Evolutionary conservation across 2,888 invertebrate species (phyloP), one percentile per base, ranked within the genome.

Genomic region (Stenchaetothrips biformis): DNA sequence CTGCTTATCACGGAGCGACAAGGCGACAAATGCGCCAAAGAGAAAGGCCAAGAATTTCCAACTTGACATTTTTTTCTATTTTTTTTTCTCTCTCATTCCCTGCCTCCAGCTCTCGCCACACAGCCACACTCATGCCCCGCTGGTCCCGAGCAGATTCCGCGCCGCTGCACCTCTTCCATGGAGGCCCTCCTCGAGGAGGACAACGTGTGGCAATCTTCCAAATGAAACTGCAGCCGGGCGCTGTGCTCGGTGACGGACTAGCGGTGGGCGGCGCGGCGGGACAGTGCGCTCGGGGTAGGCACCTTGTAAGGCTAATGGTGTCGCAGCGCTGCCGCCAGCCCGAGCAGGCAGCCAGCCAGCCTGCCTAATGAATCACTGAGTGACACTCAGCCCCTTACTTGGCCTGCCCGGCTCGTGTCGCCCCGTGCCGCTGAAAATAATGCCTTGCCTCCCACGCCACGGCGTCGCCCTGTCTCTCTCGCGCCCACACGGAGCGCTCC

Each of bases 301-400:
- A 21, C 67, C 67, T 67, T 67, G 67, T 67, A 67, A 67, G 67
- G 67, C 67, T 67, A 67, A 67, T 67, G 67, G 67, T 18, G 53
- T 11, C 53, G 53, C 53, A n/a, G n/a, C 21, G 21, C 67, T 25
- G 21, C 67, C 67, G 21, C 53, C 67, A 4, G 21, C n/a, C 62
- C 62, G 62, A 18, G n/a, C 62, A 18, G n/a, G 18, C 62, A 18
- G 62, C 62, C 62, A 13, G 62, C 13, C 62, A 62, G 62, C 49
- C 13, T 13, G 67, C 67, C 67, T 67, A 67, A 67, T 67, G 67
- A 67, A 67, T 67, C 67, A 67, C 67, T 21, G 67, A 67, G 67
- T 67, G 67, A 21, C 67, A 67, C 67, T 53, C n/a, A n/a, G n/a
- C n/a, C n/a, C n/a, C n/a, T n/a, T 53, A 53, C 53, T 53, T 53